Percentiles rank a stretch among this genome's conserved stretches.
These are phyloP conservation scores for Laterallus jamaicensis DNA, from an alignment of 2,113 vertebrate genomes.

Conservation along the genomic window DNA sequence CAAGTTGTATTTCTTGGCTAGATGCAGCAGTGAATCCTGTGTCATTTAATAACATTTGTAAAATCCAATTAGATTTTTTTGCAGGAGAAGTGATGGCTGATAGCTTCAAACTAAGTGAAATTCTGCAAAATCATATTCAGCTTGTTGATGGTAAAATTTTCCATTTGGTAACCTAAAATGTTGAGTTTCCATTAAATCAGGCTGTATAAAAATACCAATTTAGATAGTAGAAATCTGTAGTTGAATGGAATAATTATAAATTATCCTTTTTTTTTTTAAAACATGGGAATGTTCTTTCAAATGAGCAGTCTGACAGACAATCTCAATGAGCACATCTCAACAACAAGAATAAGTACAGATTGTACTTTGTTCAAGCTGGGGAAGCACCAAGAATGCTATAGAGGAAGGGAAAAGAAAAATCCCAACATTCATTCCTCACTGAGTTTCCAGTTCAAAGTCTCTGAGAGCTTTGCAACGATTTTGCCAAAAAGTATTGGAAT, in stretches of 20 bases:
- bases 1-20: background rate
- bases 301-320: background rate
- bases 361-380: background rate
- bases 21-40: background rate
- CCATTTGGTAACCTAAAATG: background rate
- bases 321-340: background rate
- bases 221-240: background rate
- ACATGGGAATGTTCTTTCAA: background rate
- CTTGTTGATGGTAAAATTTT: background rate
- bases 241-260: background rate
- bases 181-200: background rate
- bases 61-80: background rate
- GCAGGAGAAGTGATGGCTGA: background rate
- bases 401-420: background rate
- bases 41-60: background rate
- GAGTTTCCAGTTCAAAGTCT: background rate
- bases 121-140: background rate
- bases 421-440: background rate
- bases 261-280: background rate
- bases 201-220: background rate
- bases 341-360: background rate
- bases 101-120: background rate
- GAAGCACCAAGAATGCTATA: background rate
- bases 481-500: background rate
- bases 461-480: background rate